phyloP scores from a whole-genome alignment of 1,140 invertebrate species.

The Diploscapter pachys region DNA sequence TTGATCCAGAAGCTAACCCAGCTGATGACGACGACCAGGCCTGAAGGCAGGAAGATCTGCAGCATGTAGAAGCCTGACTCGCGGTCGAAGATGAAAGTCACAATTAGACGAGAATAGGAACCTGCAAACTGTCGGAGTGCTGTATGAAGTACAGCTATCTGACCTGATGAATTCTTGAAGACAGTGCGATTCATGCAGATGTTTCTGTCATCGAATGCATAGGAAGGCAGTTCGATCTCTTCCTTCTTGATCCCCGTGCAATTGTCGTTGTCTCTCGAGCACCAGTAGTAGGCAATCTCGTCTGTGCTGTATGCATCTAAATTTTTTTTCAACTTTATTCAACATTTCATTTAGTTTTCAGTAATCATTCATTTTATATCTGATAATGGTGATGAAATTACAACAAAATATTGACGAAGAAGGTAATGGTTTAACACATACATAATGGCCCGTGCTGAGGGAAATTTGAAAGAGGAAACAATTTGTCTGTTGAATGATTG shows the following conservation, averaged over 20 bases:
- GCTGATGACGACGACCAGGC: conserved; percentile 94
- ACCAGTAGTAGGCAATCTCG: conserved; percentile 38
- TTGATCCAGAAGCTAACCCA: conserved; percentile 68
- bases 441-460: too few species aligned
- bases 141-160: conserved; percentile 11
- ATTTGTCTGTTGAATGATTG: too few species aligned
- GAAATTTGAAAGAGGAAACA: too few species aligned
- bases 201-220: conserved; percentile 18
- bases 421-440: too few species aligned
- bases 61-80: conserved; percentile 98
- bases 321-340: conserved; percentile 8
- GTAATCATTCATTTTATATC: too few species aligned
- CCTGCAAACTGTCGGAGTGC: conserved; percentile 65
- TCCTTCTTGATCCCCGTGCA: conserved; percentile 38
- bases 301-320: conserved; percentile 37
- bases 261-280: conserved; percentile 21
- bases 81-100: conserved; percentile 93
- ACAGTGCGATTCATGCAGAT: conserved; percentile 38
- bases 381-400: too few species aligned
- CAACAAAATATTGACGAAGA: too few species aligned
- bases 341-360: too few species aligned
- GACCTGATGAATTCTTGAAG: conserved; percentile 38
- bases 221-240: conserved; percentile 38
- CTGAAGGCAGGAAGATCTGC: conserved; percentile 96
- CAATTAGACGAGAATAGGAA: conserved; percentile 91